These are phyloP conservation scores for silkworm (Bombyx mori) DNA, from an alignment of 1,140 invertebrate genomes.

Conservation along the genomic window DNA sequence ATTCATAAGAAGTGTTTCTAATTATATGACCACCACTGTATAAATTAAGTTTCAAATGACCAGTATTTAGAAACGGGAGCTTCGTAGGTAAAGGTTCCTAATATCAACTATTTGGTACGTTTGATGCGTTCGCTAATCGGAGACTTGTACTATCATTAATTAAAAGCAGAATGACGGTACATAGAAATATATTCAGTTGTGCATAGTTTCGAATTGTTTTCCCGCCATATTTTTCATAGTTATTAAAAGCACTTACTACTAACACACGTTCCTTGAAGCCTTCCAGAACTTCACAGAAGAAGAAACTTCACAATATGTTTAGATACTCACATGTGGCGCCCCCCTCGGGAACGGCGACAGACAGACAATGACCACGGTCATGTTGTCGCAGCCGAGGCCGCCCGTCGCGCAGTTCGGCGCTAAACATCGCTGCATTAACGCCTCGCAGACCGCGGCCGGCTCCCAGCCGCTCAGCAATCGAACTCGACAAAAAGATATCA, in stretches of 20 bases:
- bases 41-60: too few species aligned
- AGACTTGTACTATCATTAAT: background rate
- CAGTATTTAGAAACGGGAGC: too few species aligned
- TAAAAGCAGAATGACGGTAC: background rate
- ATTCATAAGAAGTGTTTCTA: too few species aligned
- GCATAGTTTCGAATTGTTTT: background rate
- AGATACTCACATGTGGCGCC: constrained; percentile 29
- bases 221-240: background rate
- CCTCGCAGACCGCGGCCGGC: constrained; percentile 96
- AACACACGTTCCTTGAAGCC: background rate
- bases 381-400: constrained; percentile 98
- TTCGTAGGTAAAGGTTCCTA: too few species aligned
- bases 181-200: background rate
- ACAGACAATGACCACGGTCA: constrained; percentile 94
- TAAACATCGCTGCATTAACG: constrained; percentile 92
- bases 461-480: constrained; percentile 86
- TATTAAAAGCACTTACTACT: background rate
- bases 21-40: too few species aligned
- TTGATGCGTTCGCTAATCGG: too few species aligned
- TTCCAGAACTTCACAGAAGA: background rate
- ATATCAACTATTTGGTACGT: too few species aligned
- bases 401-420: constrained; percentile 97
- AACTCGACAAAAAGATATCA: constrained; percentile 90
- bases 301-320: background rate
- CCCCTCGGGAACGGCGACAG: constrained; percentile 74